A percentile compares a stretch with the other conserved stretches of the same genome.
These are phyloP conservation scores for Eristalis arbustorum DNA, from an alignment of 2,888 invertebrate genomes.

Conservation along the genomic window DNA sequence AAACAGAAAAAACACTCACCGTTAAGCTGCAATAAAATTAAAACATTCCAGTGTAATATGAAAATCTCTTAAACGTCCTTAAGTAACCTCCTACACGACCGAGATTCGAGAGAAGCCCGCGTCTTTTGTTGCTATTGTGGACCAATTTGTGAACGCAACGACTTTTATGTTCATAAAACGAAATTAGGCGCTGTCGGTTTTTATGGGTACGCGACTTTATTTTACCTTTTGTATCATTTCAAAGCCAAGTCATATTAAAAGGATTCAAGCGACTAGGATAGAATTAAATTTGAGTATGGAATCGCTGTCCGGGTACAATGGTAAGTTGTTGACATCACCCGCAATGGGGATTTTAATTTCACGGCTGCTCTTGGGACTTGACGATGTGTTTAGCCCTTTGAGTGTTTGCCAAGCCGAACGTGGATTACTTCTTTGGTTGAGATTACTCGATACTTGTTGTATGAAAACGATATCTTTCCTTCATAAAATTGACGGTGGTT, in stretches of 20 bases:
- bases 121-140: conserved; percentile 10
- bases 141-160: conserved; percentile 48
- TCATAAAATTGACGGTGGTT: too few species aligned
- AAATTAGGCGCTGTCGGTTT: conserved; percentile 40
- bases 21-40: conserved; percentile 10
- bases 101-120: neutral
- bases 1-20: neutral
- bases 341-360: conserved; percentile 29
- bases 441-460: too few species aligned
- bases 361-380: neutral
- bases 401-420: neutral
- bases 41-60: conserved; percentile 6
- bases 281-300: conserved; percentile 13
- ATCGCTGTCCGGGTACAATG: conserved; percentile 9
- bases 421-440: neutral
- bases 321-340: conserved; percentile 21
- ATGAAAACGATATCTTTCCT: too few species aligned
- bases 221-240: conserved; percentile 36
- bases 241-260: conserved; percentile 22
- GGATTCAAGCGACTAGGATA: neutral
- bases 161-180: conserved; percentile 46
- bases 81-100: conserved; percentile 20
- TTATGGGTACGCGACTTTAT: conserved; percentile 30
- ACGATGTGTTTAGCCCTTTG: neutral
- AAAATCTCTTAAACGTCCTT: conserved; percentile 25